Percentiles rank a stretch among this genome's conserved stretches.
These are phyloP conservation scores for Ecdyonurus torrentis DNA, from an alignment of 2,888 invertebrate species.

Conservation along the genomic window DNA sequence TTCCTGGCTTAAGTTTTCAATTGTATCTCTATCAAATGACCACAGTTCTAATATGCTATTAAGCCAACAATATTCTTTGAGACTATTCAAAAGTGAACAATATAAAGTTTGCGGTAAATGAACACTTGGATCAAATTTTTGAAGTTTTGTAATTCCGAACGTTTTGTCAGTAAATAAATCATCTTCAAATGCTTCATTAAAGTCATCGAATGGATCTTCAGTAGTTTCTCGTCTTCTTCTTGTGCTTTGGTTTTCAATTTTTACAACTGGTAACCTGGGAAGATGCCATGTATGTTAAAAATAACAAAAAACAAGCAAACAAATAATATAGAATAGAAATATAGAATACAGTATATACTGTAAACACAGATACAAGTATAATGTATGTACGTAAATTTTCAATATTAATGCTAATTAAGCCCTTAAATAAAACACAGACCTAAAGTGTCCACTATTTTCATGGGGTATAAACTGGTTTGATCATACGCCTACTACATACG, in stretches of 20 bases:
- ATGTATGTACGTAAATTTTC: too few relatives aligned
- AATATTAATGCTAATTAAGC: too few relatives aligned
- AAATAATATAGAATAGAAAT: too few relatives aligned
- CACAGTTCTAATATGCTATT: conserved; percentile 53
- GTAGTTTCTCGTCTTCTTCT: background rate
- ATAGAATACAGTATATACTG: too few relatives aligned
- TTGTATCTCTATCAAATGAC: conserved; percentile 37
- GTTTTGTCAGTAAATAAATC: background rate
- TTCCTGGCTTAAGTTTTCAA: conserved; percentile 35
- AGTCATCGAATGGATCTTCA: background rate
- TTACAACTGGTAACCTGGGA: background rate
- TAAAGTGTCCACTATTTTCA: too few relatives aligned
- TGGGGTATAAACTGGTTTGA: too few relatives aligned
- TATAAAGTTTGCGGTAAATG: conserved; percentile 39
- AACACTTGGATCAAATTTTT: conserved; percentile 37
- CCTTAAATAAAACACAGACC: background rate
- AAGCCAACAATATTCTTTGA: conserved; percentile 39
- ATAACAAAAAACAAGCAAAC: too few relatives aligned
- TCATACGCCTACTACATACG: too few relatives aligned
- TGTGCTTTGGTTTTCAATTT: background rate
- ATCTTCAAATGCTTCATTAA: background rate
- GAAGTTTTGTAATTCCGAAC: background rate
- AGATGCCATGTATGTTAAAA: background rate
- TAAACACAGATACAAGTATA: too few relatives aligned
- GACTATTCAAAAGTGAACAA: conserved; percentile 42